Evolutionary conservation across 1,140 invertebrate genomes (phyloP).

Genomic region (Tribolium madens): DNA sequence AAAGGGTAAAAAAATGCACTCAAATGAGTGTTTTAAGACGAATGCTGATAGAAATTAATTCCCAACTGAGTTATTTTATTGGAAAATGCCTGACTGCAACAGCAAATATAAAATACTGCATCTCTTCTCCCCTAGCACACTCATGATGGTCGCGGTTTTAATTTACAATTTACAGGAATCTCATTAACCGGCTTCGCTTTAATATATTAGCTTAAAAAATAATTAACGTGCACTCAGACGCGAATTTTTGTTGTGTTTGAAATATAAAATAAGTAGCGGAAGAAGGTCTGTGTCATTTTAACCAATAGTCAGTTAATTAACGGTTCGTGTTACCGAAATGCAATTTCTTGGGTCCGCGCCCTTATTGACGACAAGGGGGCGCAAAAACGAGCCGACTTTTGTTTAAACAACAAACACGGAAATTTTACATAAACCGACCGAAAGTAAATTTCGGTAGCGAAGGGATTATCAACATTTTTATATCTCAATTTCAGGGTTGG

Average conservation of each 20-base stretch:
- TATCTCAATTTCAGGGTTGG: neutral
- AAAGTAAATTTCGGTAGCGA: neutral
- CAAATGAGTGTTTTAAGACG: conserved; percentile 15
- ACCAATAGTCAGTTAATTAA: conserved; percentile 31
- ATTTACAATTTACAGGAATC: conserved; percentile 51
- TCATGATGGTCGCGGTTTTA: conserved; percentile 46
- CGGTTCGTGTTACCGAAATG: conserved; percentile 27
- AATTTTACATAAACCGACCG: conserved; percentile 8
- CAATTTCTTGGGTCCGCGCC: conserved; percentile 23
- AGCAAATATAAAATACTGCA: conserved; percentile 52
- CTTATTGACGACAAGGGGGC: conserved; percentile 13
- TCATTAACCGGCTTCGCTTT: conserved; percentile 44
- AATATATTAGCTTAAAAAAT: conserved; percentile 38
- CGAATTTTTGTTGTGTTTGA: conserved; percentile 15
- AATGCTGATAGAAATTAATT: conserved; percentile 55
- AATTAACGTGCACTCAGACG: conserved; percentile 24
- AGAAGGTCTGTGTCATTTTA: conserved; percentile 18
- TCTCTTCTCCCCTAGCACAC: conserved; percentile 31
- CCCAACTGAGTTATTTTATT: conserved; percentile 55
- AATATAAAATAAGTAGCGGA: neutral
- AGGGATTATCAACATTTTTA: neutral
- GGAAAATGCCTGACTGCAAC: conserved; percentile 53
- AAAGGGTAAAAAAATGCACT: too few species aligned
- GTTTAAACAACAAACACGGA: conserved; percentile 11
- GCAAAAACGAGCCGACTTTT: neutral